A percentile compares a stretch with the other conserved stretches of the same genome.
Conservation (phyloP, 2,888 invertebrate genomes). For the Tachystola acroxantha region DNA sequence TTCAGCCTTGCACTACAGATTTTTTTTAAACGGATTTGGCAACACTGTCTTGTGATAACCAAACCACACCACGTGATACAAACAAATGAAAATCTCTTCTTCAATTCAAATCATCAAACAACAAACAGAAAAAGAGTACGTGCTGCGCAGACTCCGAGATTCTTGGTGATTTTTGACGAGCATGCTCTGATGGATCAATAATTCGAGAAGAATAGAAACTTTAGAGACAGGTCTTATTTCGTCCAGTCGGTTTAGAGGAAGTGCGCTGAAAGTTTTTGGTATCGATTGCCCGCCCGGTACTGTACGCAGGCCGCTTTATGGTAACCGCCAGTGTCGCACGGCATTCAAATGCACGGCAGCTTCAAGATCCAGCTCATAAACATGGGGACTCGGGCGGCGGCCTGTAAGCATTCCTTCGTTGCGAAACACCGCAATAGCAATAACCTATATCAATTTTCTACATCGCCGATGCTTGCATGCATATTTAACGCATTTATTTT, state of each 20-base stretch:
- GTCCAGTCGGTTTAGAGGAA: constrained; percentile 27
- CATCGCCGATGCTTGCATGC: constrained; percentile 53
- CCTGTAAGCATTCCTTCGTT: constrained; percentile 82
- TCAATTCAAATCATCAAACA: no score
- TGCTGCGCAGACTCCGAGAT: no score
- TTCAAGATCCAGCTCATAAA: constrained; percentile 84
- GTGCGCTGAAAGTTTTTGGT: constrained; percentile 23
- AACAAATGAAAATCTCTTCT: no score
- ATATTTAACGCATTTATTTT: constrained; percentile 68
- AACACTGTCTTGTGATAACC: no score
- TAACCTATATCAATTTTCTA: constrained; percentile 9
- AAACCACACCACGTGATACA: no score
- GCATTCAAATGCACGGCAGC: constrained; percentile 81
- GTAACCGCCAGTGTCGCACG: constrained; percentile 41
- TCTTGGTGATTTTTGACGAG: no score
- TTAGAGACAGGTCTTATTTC: constrained; percentile 72
- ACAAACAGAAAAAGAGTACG: no score
- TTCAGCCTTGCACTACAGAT: no score
- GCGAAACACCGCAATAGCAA: constrained; percentile 24
- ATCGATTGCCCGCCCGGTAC: constrained; percentile 52
- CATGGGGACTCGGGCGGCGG: constrained; percentile 96
- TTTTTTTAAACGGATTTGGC: no score
- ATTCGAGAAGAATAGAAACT: constrained; percentile 58
- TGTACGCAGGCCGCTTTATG: constrained; percentile 25
- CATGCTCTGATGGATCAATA: constrained; percentile 59